phyloP scores from a whole-genome alignment of 2,888 invertebrate species.

The Drosophila pegasa region DNA sequence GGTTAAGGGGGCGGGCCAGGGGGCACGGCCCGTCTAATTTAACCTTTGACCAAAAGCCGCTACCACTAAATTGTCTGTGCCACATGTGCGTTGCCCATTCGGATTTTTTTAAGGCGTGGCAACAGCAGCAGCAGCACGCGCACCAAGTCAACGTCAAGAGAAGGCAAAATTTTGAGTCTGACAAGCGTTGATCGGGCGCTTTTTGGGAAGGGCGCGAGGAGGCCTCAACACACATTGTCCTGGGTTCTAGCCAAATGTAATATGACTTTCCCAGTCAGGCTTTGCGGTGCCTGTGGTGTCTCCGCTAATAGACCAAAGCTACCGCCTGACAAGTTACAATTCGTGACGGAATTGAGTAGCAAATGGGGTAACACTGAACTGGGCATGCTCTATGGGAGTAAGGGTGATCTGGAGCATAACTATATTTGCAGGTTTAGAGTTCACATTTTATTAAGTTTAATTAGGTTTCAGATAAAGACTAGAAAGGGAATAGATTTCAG shows the following conservation, averaged over 20 bases:
- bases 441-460: neutral
- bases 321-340: constrained; percentile 67
- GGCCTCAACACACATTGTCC: constrained; percentile 45
- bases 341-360: constrained; percentile 42
- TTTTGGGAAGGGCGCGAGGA: neutral
- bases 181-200: neutral
- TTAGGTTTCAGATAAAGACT: neutral
- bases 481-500: too few relatives aligned
- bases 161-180: constrained; percentile 8
- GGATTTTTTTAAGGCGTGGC: constrained; percentile 62
- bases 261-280: constrained; percentile 67
- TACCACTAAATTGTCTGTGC: constrained; percentile 57
- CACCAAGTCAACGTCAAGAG: constrained; percentile 60
- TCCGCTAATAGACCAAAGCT: constrained; percentile 74
- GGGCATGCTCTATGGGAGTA: constrained; percentile 33
- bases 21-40: constrained; percentile 65
- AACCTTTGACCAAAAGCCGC: constrained; percentile 80
- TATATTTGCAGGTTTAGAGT: too few relatives aligned
- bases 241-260: constrained; percentile 64
- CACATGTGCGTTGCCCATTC: constrained; percentile 60
- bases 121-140: constrained; percentile 65
- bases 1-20: constrained; percentile 1
- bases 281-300: constrained; percentile 41
- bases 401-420: too few relatives aligned
- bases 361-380: neutral